A percentile compares a stretch with the other conserved stretches of the same genome.
phyloP scores from a whole-genome alignment of 2,797 vertebrate genomes.

The Bufotes viridis region DNA sequence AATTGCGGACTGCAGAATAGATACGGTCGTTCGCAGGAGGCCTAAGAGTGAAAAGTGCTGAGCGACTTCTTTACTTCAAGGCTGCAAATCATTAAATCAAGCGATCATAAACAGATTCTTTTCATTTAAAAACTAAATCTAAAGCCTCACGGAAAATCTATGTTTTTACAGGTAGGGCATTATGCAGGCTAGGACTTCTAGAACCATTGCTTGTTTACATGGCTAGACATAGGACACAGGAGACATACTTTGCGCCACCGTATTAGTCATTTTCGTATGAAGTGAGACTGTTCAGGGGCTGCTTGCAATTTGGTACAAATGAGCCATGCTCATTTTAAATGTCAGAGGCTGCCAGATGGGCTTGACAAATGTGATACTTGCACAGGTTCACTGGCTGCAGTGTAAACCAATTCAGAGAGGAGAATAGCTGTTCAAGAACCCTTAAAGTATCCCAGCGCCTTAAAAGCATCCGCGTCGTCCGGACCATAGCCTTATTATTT shows the following conservation, averaged over 20 bases:
- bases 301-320: conserved; percentile 63
- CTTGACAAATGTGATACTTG: conserved; percentile 60
- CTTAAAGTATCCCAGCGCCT: conserved; percentile 30
- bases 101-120: neutral
- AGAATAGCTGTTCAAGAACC: conserved; percentile 46
- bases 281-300: conserved; percentile 59
- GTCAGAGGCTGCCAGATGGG: conserved; percentile 62
- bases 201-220: conserved; percentile 55
- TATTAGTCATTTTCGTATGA: conserved; percentile 62
- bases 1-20: no score
- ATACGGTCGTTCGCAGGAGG: no score
- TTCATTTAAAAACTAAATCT: neutral
- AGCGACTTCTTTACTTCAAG: neutral
- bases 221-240: conserved; percentile 61
- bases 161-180: neutral
- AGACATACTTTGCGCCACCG: conserved; percentile 60
- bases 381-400: conserved; percentile 55
- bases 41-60: neutral
- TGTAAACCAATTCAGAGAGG: conserved; percentile 54
- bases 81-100: neutral
- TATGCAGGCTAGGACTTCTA: conserved; percentile 20
- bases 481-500: conserved; percentile 20
- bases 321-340: conserved; percentile 61
- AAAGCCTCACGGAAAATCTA: neutral
- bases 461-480: neutral